A percentile compares a stretch with the other conserved stretches of the same genome.
Conservation (phyloP, 1,140 invertebrate species). For the Scaptomyza graminum region DNA sequence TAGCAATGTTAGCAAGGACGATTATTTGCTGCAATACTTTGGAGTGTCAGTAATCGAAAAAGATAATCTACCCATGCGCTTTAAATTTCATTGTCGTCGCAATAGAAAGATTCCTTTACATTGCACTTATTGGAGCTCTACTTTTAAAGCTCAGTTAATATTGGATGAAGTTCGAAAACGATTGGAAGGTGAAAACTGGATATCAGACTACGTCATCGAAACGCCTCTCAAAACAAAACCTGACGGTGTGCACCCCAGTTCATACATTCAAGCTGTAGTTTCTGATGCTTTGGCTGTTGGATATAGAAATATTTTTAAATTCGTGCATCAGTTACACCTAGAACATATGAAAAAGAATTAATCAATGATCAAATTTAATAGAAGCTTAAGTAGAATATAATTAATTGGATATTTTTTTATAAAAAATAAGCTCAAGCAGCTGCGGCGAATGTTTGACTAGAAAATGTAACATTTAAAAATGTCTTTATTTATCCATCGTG, state of each 20-base stretch:
- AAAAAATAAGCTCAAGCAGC: too few species aligned
- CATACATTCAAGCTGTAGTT: conserved; percentile 18
- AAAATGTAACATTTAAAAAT: too few species aligned
- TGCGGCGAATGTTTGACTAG: too few species aligned
- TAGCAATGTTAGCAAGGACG: neutral
- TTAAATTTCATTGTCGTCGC: conserved; percentile 1
- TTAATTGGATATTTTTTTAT: too few species aligned
- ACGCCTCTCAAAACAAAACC: conserved; percentile 6
- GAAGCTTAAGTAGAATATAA: too few species aligned
- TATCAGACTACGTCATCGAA: conserved; percentile 17
- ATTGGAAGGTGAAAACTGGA: conserved; percentile 29
- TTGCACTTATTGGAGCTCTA: neutral
- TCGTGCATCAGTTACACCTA: neutral
- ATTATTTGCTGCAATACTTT: conserved; percentile 1
- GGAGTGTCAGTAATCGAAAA: neutral
- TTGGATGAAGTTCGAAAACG: neutral
- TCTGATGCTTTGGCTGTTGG: neutral
- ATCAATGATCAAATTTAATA: neutral
- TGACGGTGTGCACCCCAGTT: neutral
- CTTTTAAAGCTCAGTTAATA: neutral
- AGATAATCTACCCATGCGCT: neutral
- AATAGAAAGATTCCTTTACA: neutral
- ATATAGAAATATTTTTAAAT: neutral
- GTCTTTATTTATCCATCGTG: neutral
- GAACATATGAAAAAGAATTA: conserved; percentile 4